These are phyloP conservation scores for Microtus ochrogaster DNA, from an alignment of 2,113 vertebrate species.

Conservation along the genomic window DNA sequence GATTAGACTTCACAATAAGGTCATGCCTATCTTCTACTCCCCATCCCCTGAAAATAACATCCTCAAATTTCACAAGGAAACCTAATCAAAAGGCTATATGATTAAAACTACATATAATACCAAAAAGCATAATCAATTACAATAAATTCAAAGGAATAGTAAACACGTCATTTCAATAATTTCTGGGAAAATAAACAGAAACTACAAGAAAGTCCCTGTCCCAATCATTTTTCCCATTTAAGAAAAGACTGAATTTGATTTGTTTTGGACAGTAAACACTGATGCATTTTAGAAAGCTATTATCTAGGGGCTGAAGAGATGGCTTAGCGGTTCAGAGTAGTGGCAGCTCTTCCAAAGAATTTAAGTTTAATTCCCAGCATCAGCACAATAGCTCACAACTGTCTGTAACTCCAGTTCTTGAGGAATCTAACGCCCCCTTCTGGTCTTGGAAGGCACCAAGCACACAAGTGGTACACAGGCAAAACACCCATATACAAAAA, in stretches of 20 bases:
- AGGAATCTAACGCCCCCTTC: too few relatives aligned
- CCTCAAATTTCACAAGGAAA: slow-evolving; percentile 24
- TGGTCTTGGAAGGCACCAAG: too few relatives aligned
- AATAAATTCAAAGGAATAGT: background rate
- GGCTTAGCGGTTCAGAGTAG: background rate
- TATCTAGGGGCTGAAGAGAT: background rate
- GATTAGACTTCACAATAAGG: background rate
- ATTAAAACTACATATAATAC: slow-evolving; percentile 33
- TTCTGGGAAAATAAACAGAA: slow-evolving; percentile 16
- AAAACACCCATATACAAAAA: too few relatives aligned
- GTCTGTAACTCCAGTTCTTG: too few relatives aligned
- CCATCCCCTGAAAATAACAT: background rate
- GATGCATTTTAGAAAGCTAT: background rate
- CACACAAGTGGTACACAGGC: too few relatives aligned
- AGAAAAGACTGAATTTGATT: slow-evolving; percentile 25
- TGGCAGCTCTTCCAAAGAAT: background rate
- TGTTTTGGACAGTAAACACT: slow-evolving; percentile 28
- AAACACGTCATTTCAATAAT: background rate
- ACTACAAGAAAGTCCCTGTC: background rate
- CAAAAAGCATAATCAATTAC: background rate
- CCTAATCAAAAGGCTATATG: slow-evolving; percentile 24
- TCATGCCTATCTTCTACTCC: background rate
- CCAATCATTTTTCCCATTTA: slow-evolving; percentile 24
- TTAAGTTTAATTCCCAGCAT: background rate
- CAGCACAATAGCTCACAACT: too few relatives aligned